Evolutionary conservation across 2,888 invertebrate species (phyloP), one percentile per base, ranked within the genome.

Genomic region (Epiblema foenella): DNA sequence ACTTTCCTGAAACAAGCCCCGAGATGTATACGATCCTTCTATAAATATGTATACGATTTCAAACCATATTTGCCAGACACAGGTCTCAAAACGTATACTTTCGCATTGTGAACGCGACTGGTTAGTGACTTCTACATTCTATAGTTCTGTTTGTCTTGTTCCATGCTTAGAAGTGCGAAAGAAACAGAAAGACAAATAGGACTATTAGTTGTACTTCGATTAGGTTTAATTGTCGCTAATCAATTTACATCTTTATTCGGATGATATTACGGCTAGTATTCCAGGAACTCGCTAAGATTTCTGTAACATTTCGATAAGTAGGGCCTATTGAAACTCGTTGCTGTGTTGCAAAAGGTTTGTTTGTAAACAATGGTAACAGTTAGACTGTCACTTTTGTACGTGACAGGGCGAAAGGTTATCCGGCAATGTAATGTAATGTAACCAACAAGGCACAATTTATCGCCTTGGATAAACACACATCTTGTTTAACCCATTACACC

Each of bases 291-390:
- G 4, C 46, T 12, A 46, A n/a, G 15, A n/a, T 46, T 46, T 46
- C 7, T 46, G 46, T n/a, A 46, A 46, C 46, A 46, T n/a, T 46
- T 46, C 46, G 46, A n/a, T n/a, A 46, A 46, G 8, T 46, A 15
- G 4, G 42, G 11, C 60, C 46, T 46, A 46, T n/a, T 15, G n/a
- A 24, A 29, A 56, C 24, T 37, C 7, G 51, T 18, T 15, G 62
- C 37, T 3, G 37, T n/a, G 56, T 54, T 54, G 64, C 20, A 39
- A 64, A 37, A 64, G 51, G 37, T 33, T 20, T 62, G 64, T 64
- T 64, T 64, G 64, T 64, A 64, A 64, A 64, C 63, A 64, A 54
- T 52, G 20, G 20, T 64, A 52, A 54, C 64, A 18, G 64, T 29
- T 29, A 52, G 18, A 11, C 62, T 11, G 62, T 15, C 33, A 29